Conservation (phyloP, 1,140 invertebrate genomes). For the Vanessa tameamea region DNA sequence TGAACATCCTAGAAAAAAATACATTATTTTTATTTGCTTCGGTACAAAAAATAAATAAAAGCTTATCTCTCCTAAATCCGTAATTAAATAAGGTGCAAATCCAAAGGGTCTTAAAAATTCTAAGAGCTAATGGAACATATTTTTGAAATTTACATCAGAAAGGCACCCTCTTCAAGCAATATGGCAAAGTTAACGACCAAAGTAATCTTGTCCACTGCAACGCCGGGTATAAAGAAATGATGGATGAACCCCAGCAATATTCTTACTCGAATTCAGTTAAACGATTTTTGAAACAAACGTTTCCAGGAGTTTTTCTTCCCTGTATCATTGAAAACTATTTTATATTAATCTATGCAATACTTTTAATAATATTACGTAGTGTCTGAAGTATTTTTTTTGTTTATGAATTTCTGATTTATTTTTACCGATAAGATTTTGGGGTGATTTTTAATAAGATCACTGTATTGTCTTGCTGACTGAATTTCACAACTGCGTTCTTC, state of each 20-base stretch:
- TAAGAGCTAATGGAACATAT: background rate
- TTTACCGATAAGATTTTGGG: too few species aligned
- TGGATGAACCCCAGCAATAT: constrained; percentile 23
- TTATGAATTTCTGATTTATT: too few species aligned
- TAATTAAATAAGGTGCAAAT: background rate
- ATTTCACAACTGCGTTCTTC: too few species aligned
- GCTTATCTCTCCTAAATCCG: too few species aligned
- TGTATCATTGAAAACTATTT: background rate
- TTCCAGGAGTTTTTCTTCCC: background rate
- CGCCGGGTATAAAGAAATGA: constrained; percentile 30
- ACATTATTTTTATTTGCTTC: too few species aligned
- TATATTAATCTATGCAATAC: background rate
- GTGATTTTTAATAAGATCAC: too few species aligned
- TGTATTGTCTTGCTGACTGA: too few species aligned
- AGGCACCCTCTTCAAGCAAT: background rate
- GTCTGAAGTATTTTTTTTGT: too few species aligned
- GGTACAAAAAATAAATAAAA: background rate
- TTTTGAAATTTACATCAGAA: constrained; percentile 5
- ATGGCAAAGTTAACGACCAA: constrained; percentile 26
- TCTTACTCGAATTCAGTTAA: background rate
- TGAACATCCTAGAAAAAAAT: too few species aligned
- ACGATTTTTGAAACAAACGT: constrained; percentile 20
- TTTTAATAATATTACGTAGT: background rate
- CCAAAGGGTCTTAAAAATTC: background rate
- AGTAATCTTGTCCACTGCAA: constrained; percentile 32